phyloP scores from a whole-genome alignment of 2,888 invertebrate species.

The Lepidocyrtinus sp. region DNA sequence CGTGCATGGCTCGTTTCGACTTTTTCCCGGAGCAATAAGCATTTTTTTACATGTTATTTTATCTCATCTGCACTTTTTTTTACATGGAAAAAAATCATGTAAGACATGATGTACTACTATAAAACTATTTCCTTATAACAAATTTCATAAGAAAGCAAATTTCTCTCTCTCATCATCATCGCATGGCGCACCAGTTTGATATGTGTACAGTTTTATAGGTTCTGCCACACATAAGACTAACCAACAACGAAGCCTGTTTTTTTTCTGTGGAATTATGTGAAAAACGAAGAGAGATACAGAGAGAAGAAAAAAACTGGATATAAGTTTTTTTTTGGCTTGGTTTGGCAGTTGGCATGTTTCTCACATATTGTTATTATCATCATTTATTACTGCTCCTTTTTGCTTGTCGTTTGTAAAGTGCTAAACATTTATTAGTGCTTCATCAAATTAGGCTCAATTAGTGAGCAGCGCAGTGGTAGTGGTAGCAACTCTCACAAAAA shows the following conservation, averaged over 20 bases:
- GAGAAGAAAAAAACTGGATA: too few species aligned
- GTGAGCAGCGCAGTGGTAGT: constrained; percentile 32
- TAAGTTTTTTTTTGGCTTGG: constrained; percentile 11
- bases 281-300: neutral
- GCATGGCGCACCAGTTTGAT: neutral
- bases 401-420: constrained; percentile 52
- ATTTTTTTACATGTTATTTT: neutral
- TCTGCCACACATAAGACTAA: neutral
- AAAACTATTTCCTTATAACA: too few species aligned
- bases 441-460: constrained; percentile 59
- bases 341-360: constrained; percentile 43
- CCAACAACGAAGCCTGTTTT: too few species aligned
- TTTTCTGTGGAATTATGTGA: neutral
- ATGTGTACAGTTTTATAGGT: neutral
- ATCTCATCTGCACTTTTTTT: neutral
- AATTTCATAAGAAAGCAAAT: too few species aligned
- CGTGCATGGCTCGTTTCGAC: too few species aligned
- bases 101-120: too few species aligned
- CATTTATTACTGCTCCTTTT: constrained; percentile 36
- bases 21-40: neutral
- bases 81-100: constrained; percentile 21
- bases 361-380: constrained; percentile 51
- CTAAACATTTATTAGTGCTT: constrained; percentile 56
- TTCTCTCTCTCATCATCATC: neutral
- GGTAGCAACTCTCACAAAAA: too few species aligned